Evolutionary conservation across 2,888 invertebrate genomes (phyloP), one percentile per base, ranked within the genome.

Genomic region (Dynastes hyllus): DNA sequence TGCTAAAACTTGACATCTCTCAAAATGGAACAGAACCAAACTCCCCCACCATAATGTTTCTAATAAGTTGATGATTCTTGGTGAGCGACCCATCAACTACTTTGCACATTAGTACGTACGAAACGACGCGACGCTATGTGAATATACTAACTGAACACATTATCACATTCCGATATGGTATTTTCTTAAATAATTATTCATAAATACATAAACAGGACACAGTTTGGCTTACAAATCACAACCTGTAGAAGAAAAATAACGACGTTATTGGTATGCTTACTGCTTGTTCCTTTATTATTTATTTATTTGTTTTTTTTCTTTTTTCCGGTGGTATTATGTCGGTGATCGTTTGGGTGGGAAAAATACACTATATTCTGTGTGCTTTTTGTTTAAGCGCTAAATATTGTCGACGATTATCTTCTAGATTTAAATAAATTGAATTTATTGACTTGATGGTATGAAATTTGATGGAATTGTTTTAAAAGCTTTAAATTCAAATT

Each of bases 101-200:
- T 45, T 45, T 11, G 45, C 45, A 45, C 45, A 45, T 45, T 11
- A 45, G 45, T 45, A 45, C 45, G 40, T 40, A 40, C 9, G 40
- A 40, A 9, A 40, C 40, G 40, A 9, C 40, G 45, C 11, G 45
- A 11, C 45, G 45, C 11, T 8, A 11, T 11, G 11, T 45, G 45
- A 45, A 45, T 45, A 45, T 45, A 11, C 45, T 45, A 45, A 8
- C 11, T 22, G 16, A 22, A 58, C 22, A 22, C 69, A 51, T 69
- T 27, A 29, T 22, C 69, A 51, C 69, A 69, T 69, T 69, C 69
- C 69, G 9, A 51, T 69, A 51, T 69, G 51, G 27, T 69, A 27
- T 27, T 69, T 45, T 45, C 6, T 45, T 45, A 51, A 51, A 69
- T 69, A 69, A 69, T 29, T 51, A 69, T 51, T 29, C 69, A 69